These are phyloP conservation scores for Drosophila equinoxialis DNA, from an alignment of 1,140 invertebrate species.

Conservation along the genomic window DNA sequence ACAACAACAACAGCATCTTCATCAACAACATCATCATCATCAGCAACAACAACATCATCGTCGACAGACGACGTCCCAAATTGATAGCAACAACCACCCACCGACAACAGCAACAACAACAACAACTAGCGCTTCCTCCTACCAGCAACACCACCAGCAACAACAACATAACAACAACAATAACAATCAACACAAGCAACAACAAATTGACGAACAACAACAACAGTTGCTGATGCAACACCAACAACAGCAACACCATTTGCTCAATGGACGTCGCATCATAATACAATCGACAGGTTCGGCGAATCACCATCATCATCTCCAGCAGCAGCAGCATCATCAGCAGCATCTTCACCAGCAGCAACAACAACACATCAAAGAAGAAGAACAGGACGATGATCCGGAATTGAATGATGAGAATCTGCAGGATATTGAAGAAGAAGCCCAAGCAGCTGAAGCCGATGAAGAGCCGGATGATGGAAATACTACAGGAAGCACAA, in stretches of 20 bases:
- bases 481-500: constrained; percentile 31
- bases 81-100: constrained; percentile 60
- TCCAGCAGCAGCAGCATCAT: constrained; percentile 11
- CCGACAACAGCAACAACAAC: constrained; percentile 66
- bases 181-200: constrained; percentile 42
- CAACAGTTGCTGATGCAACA: constrained; percentile 46
- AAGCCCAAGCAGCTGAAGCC: constrained; percentile 76
- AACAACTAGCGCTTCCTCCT: constrained; percentile 58
- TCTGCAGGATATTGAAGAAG: constrained; percentile 78
- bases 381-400: constrained; percentile 77
- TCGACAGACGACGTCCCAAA: constrained; percentile 26
- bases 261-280: constrained; percentile 74
- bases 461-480: constrained; percentile 67
- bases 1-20: constrained; percentile 26
- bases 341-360: constrained; percentile 35
- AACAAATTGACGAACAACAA: constrained; percentile 10
- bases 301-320: constrained; percentile 27
- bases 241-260: constrained; percentile 66
- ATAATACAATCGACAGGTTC: constrained; percentile 69
- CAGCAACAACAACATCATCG: constrained; percentile 22
- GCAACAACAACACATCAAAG: constrained; percentile 54
- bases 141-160: constrained; percentile 36
- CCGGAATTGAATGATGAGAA: constrained; percentile 79
- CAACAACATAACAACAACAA: constrained; percentile 23
- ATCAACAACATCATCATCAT: constrained; percentile 27